Base-by-base conservation (phyloP, 2,888 invertebrate genomes). In the Dasysyrphus tricinctus region DNA sequence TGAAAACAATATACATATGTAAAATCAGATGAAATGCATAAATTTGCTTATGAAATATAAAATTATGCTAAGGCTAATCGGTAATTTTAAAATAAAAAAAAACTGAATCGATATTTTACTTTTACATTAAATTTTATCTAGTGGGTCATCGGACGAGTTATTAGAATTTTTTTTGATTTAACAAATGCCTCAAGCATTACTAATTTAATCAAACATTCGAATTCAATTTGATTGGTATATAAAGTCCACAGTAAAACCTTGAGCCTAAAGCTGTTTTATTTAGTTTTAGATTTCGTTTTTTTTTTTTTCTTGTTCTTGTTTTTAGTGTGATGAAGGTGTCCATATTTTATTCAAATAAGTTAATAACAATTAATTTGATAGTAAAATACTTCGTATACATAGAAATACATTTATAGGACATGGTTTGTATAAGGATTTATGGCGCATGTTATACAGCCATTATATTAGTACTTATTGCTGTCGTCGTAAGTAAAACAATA, bases 111-210 rank as follows among this genome's bases (percentile, higher is more conserved):
- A 59, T 59, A 19, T 24, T 12, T 59, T 16, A 16, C 5, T 39
- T 19, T 59, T 16, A 19, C 11, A 19, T 19, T 39, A 16, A 39
- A 39, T 56, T 32, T 39, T 12, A 37, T 39, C 39, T 19, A 39
- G 19, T 59, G 59, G 59, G 59, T 59, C 59, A 59, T 59, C 39
- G 59, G 37, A 59, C 59, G 59, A 59, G 32, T 34, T 34, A 32
- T 56, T 56, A 5, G 5, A 39, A 16, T 59, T 16, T 37, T 37
- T 59, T 59, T 16, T 32, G 2, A 1, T 14, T 34, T n/a, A 4
- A 51, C n/a, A 34, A 32, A 34, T 4, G 56, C 56, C 56, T 34
- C 8, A 34, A 56, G 56, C 34, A 56, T 24, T n/a, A 56, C 24
- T 24, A 24, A 24, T 24, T 24, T 24, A 24, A 24, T 24, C 24